Conservation (phyloP, 1,140 invertebrate genomes). For the Ceratina japonica region DNA sequence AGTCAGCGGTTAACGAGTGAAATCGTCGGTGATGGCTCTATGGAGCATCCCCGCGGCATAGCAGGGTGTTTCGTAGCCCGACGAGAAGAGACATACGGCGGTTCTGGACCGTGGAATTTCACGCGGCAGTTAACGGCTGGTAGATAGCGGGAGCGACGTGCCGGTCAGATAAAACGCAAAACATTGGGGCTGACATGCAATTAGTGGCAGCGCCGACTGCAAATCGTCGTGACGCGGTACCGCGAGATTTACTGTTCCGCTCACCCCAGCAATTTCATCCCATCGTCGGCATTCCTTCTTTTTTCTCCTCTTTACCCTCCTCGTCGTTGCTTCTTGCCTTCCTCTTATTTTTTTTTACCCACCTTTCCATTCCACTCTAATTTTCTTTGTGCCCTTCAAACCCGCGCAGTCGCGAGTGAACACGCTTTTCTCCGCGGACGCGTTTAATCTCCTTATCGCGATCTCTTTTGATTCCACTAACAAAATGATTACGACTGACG, state of each 20-base stretch:
- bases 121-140: slow-evolving; percentile 54
- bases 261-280: slow-evolving; percentile 17
- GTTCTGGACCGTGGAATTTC: slow-evolving; percentile 45
- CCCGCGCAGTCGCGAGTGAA: background rate
- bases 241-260: slow-evolving; percentile 48
- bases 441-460: slow-evolving; percentile 14
- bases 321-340: background rate
- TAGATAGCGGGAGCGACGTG: slow-evolving; percentile 43
- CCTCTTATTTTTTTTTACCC: slow-evolving; percentile 1
- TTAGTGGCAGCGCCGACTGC: slow-evolving; percentile 56
- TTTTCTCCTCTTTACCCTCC: background rate
- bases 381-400: slow-evolving; percentile 29
- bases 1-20: slow-evolving; percentile 24
- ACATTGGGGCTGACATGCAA: slow-evolving; percentile 58
- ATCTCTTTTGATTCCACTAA: background rate
- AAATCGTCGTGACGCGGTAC: slow-evolving; percentile 52
- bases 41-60: slow-evolving; percentile 13
- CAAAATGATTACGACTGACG: background rate
- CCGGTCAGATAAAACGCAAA: slow-evolving; percentile 62
- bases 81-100: slow-evolving; percentile 22
- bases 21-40: slow-evolving; percentile 50
- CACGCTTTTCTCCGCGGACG: background rate
- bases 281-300: too few relatives aligned
- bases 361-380: slow-evolving; percentile 23
- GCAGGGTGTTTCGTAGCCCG: too few relatives aligned